Conservation (phyloP, 2,888 invertebrate genomes). For the Habrosyne pyritoides region DNA sequence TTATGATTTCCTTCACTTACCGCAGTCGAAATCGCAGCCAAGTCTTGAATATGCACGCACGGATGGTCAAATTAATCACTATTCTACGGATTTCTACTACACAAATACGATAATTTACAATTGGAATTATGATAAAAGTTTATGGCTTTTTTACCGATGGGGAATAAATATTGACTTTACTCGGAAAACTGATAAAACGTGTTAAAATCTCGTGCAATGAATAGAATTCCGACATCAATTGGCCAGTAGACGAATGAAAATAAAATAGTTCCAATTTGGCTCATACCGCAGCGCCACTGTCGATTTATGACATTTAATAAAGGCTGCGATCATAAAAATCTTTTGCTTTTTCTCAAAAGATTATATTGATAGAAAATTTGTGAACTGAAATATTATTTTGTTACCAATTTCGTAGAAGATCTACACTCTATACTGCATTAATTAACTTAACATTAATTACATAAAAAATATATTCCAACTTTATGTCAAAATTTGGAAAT, state of each 20-base stretch:
- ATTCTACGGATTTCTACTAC: not conserved
- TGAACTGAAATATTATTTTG: no score
- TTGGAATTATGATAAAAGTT: not conserved
- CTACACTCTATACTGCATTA: no score
- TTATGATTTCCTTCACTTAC: constrained; percentile 1
- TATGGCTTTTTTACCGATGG: not conserved
- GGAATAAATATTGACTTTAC: constrained; percentile 17
- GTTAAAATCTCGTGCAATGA: constrained; percentile 22
- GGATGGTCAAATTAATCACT: not conserved
- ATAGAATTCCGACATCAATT: not conserved
- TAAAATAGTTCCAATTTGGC: not conserved
- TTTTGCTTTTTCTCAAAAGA: no score
- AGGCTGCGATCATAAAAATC: not conserved
- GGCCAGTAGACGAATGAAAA: not conserved
- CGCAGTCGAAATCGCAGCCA: not conserved
- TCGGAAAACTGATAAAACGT: constrained; percentile 26
- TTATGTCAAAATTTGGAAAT: no score
- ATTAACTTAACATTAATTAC: no score
- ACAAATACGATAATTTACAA: not conserved
- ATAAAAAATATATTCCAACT: no score
- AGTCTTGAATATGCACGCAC: constrained; percentile 2
- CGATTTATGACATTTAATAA: not conserved
- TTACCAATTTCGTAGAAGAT: no score
- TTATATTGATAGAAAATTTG: no score
- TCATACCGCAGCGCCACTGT: not conserved